Evolutionary conservation across 2,797 vertebrate species (phyloP).

Genomic region (Oceanodroma leucorhoa): DNA sequence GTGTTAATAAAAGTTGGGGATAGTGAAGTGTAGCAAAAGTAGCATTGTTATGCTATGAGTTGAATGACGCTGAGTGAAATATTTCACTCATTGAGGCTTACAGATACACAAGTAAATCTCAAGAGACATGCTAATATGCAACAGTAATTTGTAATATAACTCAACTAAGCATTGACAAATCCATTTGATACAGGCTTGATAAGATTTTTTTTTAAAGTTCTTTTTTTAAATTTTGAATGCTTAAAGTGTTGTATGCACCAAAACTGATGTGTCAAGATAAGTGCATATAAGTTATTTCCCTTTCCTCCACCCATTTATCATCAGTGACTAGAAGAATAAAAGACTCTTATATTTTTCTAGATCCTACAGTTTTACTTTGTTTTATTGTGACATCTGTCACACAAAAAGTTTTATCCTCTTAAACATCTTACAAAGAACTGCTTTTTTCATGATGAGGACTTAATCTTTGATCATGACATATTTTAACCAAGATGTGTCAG

Average conservation of each 20-base stretch:
- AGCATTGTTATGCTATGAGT: neutral
- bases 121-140: conserved; percentile 21
- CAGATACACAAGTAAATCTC: conserved; percentile 31
- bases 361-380: conserved; percentile 30
- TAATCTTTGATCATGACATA: conserved; percentile 46
- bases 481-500: conserved; percentile 8
- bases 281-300: conserved; percentile 33
- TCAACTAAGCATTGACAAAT: conserved; percentile 49
- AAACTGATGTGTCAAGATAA: conserved; percentile 35
- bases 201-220: neutral
- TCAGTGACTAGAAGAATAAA: neutral
- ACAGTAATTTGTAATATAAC: conserved; percentile 27
- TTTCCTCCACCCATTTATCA: conserved; percentile 10
- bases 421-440: conserved; percentile 30
- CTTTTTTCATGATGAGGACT: conserved; percentile 1
- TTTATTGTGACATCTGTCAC: conserved; percentile 52
- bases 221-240: neutral
- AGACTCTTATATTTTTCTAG: neutral
- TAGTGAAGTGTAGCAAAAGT: neutral
- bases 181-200: conserved; percentile 33
- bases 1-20: neutral
- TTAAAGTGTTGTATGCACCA: neutral
- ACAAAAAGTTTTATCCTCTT: conserved; percentile 51
- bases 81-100: neutral
- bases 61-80: neutral